Percentiles rank a stretch among this genome's conserved stretches.
Conservation (phyloP, 2,113 vertebrate genomes). For the Hydrochoerus hydrochaeris region DNA sequence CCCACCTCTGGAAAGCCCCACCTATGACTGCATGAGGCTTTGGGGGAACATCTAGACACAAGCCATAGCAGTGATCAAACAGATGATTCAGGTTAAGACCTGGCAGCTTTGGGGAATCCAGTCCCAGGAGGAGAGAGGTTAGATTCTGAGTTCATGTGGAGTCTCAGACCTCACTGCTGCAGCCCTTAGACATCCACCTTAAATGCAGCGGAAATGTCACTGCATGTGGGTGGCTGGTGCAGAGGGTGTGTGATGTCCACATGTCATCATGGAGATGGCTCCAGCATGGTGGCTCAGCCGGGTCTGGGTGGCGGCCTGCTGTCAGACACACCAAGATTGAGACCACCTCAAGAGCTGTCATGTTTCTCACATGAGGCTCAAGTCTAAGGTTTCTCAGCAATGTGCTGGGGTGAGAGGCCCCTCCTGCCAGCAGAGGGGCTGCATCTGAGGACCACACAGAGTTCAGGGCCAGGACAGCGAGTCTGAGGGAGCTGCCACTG, state of each 20-base stretch:
- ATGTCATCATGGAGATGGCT: background rate
- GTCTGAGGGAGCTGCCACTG: background rate
- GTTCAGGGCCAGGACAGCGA: background rate
- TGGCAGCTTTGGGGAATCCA: background rate
- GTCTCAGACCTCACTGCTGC: background rate
- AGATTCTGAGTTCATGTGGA: background rate
- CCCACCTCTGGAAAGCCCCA: background rate
- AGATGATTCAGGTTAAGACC: background rate
- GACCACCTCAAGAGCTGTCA: background rate
- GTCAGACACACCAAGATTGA: background rate
- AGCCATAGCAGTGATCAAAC: background rate
- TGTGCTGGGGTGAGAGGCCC: background rate
- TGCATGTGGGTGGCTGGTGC: background rate
- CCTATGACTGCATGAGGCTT: background rate
- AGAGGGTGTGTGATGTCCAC: background rate
- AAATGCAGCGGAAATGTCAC: background rate
- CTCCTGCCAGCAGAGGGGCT: background rate
- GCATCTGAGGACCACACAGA: background rate
- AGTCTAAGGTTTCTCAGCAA: background rate
- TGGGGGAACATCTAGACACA: background rate
- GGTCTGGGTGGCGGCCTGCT: background rate
- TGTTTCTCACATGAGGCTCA: background rate
- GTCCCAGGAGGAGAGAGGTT: background rate
- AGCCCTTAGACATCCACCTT: background rate
- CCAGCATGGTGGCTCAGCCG: no score